These are phyloP conservation scores for Tupaia tana DNA, from an alignment of 2,113 vertebrate genomes.

Conservation along the genomic window DNA sequence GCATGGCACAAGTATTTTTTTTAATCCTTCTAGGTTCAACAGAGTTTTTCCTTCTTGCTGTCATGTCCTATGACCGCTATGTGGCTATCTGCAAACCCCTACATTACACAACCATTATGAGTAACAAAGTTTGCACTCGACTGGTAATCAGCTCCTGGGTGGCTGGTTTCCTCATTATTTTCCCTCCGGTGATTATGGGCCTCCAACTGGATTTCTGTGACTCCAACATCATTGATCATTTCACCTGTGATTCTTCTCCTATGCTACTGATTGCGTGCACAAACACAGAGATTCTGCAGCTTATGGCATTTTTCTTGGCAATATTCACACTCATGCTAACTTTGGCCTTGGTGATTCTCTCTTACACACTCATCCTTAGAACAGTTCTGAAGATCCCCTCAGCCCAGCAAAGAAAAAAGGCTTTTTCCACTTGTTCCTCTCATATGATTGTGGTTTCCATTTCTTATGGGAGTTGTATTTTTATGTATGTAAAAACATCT, in stretches of 20 bases:
- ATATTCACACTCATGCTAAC: constrained; percentile 57
- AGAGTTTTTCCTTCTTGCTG: constrained; percentile 55
- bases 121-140: no score
- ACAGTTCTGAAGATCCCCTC: constrained; percentile 58
- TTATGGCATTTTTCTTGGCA: constrained; percentile 40
- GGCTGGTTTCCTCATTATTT: constrained; percentile 56
- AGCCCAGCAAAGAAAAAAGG: constrained; percentile 40
- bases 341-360: constrained; percentile 59
- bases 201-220: constrained; percentile 62
- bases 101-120: no score
- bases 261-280: constrained; percentile 50
- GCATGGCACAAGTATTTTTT: constrained; percentile 39
- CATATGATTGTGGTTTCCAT: constrained; percentile 65
- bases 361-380: constrained; percentile 58
- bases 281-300: constrained; percentile 20
- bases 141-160: constrained; percentile 42
- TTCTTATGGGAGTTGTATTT: constrained; percentile 59
- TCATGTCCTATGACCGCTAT: constrained; percentile 53
- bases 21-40: neutral
- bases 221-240: constrained; percentile 55
- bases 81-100: constrained; percentile 63
- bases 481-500: constrained; percentile 59
- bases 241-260: constrained; percentile 55
- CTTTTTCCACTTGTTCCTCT: constrained; percentile 54
- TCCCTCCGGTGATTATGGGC: constrained; percentile 4